Evolutionary conservation across 2,797 vertebrate species (phyloP).

Genomic region (Australoheros facetus): DNA sequence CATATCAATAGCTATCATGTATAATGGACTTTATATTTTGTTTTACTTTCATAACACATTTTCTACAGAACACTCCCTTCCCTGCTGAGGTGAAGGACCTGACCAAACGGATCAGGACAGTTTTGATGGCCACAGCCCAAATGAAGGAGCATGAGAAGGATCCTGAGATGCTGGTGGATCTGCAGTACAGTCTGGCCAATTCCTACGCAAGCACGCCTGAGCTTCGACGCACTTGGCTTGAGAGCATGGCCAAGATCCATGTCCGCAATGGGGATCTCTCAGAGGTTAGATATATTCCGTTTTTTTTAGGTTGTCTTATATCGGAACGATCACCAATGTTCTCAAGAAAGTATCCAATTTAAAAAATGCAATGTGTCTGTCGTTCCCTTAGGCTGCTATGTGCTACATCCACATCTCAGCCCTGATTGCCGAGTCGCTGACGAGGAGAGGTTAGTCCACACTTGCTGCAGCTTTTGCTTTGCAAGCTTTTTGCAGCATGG

Average conservation of each 20-base stretch:
- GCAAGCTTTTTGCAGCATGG: conserved; percentile 39
- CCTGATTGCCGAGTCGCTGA: conserved; percentile 96
- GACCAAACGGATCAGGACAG: conserved; percentile 95
- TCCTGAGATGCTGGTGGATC: conserved; percentile 97
- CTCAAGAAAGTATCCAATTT: neutral
- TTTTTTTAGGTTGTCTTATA: neutral
- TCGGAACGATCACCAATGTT: neutral
- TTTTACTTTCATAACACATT: neutral
- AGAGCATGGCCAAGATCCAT: conserved; percentile 98
- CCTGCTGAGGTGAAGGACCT: conserved; percentile 97
- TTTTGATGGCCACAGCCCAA: conserved; percentile 98
- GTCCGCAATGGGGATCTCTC: conserved; percentile 97
- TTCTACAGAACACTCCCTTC: conserved; percentile 89
- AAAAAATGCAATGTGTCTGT: neutral
- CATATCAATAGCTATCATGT: neutral
- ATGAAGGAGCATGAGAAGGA: conserved; percentile 99
- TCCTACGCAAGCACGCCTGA: conserved; percentile 98
- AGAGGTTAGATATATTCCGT: conserved; percentile 78
- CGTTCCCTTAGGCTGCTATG: conserved; percentile 90
- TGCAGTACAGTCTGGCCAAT: conserved; percentile 98
- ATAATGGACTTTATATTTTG: neutral
- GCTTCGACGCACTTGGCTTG: conserved; percentile 96
- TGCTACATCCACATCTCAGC: conserved; percentile 98
- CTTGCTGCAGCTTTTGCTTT: conserved; percentile 4
- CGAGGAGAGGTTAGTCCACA: conserved; percentile 90